Evolutionary conservation across 2,113 vertebrate species (phyloP).

Genomic region (Erythrolamprus reginae): DNA sequence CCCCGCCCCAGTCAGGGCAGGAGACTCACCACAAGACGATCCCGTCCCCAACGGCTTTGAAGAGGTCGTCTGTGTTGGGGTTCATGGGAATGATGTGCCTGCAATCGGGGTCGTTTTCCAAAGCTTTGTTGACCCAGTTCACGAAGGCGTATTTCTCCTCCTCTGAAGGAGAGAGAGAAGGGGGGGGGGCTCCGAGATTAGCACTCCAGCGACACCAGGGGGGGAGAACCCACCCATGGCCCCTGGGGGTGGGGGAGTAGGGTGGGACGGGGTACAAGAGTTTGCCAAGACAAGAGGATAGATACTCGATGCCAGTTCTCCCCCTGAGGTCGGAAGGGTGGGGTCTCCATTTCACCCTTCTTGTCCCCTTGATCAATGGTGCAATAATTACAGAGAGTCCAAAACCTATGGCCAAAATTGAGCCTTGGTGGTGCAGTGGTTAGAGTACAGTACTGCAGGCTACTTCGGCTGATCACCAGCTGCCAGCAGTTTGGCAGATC

Average conservation of each 20-base stretch:
- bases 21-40: conserved; percentile 86
- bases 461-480: too few relatives aligned
- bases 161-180: conserved; percentile 71
- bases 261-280: not conserved
- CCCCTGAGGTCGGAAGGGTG: not conserved
- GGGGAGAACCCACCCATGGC: not conserved
- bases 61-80: conserved; percentile 81
- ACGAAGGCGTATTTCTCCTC: conserved; percentile 92
- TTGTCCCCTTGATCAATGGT: not conserved
- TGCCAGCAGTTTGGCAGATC: too few relatives aligned
- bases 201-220: not conserved
- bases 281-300: not conserved
- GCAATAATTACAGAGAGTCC: not conserved
- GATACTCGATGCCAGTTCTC: not conserved
- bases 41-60: conserved; percentile 84
- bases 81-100: conserved; percentile 84
- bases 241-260: too few relatives aligned
- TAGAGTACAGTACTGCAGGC: too few relatives aligned
- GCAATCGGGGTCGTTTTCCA: conserved; percentile 86
- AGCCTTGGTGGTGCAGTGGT: too few relatives aligned
- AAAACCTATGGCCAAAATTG: not conserved
- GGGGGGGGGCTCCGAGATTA: not conserved
- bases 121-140: conserved; percentile 89
- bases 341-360: not conserved
- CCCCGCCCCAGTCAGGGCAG: not conserved